Conservation (phyloP, 2,888 invertebrate genomes). For the Apeira syringaria region DNA sequence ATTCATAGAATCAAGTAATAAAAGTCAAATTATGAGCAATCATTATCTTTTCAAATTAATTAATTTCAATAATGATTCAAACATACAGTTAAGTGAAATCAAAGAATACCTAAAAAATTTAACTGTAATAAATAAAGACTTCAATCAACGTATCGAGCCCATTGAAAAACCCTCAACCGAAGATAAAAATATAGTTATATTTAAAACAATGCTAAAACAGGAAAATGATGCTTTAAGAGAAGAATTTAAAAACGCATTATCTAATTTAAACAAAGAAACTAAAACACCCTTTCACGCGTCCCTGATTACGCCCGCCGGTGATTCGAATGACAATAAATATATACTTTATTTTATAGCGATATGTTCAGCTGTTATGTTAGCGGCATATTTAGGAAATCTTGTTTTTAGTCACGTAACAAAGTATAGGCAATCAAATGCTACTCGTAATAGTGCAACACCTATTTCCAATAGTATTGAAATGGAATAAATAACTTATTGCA, state of each 20-base stretch:
- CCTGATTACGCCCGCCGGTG: conserved; percentile 4
- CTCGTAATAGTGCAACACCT: neutral
- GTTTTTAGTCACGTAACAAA: conserved; percentile 6
- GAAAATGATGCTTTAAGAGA: conserved; percentile 23
- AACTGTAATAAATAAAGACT: neutral
- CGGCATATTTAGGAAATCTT: conserved; percentile 17
- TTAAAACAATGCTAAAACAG: conserved; percentile 23
- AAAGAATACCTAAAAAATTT: conserved; percentile 9
- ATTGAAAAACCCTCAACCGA: neutral
- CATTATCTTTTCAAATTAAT: conserved; percentile 10
- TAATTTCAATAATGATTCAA: conserved; percentile 14
- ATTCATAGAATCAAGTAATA: conserved; percentile 16
- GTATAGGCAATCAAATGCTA: neutral
- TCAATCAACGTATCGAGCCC: neutral
- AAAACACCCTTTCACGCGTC: conserved; percentile 1
- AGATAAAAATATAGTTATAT: conserved; percentile 13
- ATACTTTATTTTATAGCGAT: conserved; percentile 26
- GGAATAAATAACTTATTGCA: no score
- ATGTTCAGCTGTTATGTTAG: conserved; percentile 18
- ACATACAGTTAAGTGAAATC: conserved; percentile 12
- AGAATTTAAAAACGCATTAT: conserved; percentile 17
- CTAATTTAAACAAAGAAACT: conserved; percentile 2
- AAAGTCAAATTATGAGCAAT: conserved; percentile 9
- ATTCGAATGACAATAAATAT: conserved; percentile 1
- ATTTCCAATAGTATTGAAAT: conserved; percentile 14